A percentile compares a stretch with the other conserved stretches of the same genome.
These are phyloP conservation scores for Drosophila ambigua DNA, from an alignment of 1,140 invertebrate genomes.

Conservation along the genomic window DNA sequence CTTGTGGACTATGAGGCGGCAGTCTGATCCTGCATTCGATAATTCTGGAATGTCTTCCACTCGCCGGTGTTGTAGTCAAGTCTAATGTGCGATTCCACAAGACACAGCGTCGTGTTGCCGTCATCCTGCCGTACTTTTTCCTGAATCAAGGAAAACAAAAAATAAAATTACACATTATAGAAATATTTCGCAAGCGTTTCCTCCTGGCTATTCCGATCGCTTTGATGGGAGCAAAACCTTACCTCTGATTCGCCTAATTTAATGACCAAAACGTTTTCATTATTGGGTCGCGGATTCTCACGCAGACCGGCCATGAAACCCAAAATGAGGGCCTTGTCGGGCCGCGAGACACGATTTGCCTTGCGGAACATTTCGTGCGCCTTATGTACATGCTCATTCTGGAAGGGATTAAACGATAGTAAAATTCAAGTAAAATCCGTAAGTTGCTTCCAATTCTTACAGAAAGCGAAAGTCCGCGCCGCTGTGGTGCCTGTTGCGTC, in stretches of 20 bases:
- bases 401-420: slow-evolving; percentile 55
- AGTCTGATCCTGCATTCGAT: slow-evolving; percentile 84
- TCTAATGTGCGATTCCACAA: slow-evolving; percentile 93
- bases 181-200: background rate
- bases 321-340: slow-evolving; percentile 98
- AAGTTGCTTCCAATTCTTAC: slow-evolving; percentile 84
- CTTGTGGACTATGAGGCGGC: slow-evolving; percentile 75
- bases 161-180: background rate
- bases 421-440: background rate
- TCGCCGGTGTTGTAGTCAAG: slow-evolving; percentile 95
- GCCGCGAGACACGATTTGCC: slow-evolving; percentile 97
- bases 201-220: background rate
- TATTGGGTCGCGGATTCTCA: slow-evolving; percentile 82
- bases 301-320: slow-evolving; percentile 97
- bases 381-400: slow-evolving; percentile 97
- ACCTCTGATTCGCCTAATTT: slow-evolving; percentile 83
- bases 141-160: slow-evolving; percentile 31
- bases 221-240: slow-evolving; percentile 1
- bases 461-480: slow-evolving; percentile 91
- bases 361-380: slow-evolving; percentile 99
- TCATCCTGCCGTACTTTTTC: slow-evolving; percentile 88
- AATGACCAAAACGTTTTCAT: slow-evolving; percentile 82
- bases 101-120: slow-evolving; percentile 86
- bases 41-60: slow-evolving; percentile 93
- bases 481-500: slow-evolving; percentile 85